phyloP scores from a whole-genome alignment of 2,113 vertebrate species.

The Silurus meridionalis region DNA sequence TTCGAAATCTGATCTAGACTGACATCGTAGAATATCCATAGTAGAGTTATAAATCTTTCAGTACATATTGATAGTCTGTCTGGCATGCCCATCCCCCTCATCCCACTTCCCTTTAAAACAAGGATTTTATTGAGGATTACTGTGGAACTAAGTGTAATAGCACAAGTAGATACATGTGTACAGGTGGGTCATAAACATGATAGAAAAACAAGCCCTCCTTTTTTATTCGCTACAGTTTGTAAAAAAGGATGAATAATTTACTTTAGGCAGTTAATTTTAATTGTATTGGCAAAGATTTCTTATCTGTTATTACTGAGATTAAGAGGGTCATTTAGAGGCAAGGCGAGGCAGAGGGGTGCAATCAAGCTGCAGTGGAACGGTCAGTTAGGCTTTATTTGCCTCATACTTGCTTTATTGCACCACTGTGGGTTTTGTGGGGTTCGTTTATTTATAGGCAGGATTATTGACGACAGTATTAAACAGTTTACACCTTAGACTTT shows the following conservation, averaged over 20 bases:
- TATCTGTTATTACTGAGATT: neutral
- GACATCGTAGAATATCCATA: too few relatives aligned
- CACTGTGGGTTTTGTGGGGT: neutral
- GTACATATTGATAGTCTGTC: neutral
- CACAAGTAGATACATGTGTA: neutral
- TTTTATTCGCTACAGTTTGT: neutral
- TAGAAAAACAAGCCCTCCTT: neutral
- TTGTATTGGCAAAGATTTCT: neutral
- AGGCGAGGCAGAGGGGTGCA: conserved; percentile 4
- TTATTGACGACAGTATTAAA: neutral
- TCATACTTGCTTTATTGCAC: neutral
- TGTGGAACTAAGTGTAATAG: neutral
- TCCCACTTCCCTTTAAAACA: neutral
- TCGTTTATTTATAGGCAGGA: neutral
- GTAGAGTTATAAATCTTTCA: neutral
- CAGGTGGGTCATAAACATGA: neutral
- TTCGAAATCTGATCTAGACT: neutral
- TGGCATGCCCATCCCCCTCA: neutral
- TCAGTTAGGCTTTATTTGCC: conserved; percentile 24
- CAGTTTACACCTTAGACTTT: neutral
- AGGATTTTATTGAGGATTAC: neutral
- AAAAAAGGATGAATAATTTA: neutral
- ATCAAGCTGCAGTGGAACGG: neutral
- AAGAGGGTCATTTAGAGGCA: neutral
- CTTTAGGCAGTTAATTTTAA: neutral